phyloP scores from a whole-genome alignment of 2,888 invertebrate species.

The Pristionchus entomophagus region DNA sequence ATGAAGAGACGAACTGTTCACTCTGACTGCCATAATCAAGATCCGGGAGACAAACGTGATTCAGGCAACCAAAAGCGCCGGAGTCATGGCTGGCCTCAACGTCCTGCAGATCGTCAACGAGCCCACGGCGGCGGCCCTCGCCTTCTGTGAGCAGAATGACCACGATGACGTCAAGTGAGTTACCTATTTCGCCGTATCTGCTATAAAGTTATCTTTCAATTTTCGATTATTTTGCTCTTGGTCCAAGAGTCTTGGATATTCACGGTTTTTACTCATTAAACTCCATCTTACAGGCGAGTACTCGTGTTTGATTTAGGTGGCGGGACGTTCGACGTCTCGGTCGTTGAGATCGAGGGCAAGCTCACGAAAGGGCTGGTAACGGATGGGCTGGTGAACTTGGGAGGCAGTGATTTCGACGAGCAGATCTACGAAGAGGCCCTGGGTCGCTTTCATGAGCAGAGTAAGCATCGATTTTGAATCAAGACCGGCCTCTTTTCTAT shows the following conservation, averaged over 20 bases:
- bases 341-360: constrained; percentile 34
- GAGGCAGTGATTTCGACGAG: constrained; percentile 41
- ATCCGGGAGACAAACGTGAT: too few relatives aligned
- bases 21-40: too few relatives aligned
- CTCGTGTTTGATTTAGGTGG: constrained; percentile 37
- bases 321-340: constrained; percentile 33
- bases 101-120: not conserved
- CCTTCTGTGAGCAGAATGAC: not conserved
- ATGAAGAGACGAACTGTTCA: too few relatives aligned
- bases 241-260: too few relatives aligned
- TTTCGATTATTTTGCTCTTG: too few relatives aligned
- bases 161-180: too few relatives aligned
- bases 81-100: not conserved
- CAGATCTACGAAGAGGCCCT: not conserved
- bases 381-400: constrained; percentile 39
- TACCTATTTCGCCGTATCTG: too few relatives aligned
- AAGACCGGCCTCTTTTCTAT: too few relatives aligned
- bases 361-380: constrained; percentile 13
- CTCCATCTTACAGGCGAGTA: not conserved
- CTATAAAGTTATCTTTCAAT: too few relatives aligned
- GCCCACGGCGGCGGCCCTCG: not conserved
- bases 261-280: too few relatives aligned
- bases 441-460: too few relatives aligned
- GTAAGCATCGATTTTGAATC: too few relatives aligned
- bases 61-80: not conserved